A percentile compares a stretch with the other conserved stretches of the same genome.
These are phyloP conservation scores for Cephus rjabovi DNA, from an alignment of 2,888 invertebrate species.

Conservation along the genomic window DNA sequence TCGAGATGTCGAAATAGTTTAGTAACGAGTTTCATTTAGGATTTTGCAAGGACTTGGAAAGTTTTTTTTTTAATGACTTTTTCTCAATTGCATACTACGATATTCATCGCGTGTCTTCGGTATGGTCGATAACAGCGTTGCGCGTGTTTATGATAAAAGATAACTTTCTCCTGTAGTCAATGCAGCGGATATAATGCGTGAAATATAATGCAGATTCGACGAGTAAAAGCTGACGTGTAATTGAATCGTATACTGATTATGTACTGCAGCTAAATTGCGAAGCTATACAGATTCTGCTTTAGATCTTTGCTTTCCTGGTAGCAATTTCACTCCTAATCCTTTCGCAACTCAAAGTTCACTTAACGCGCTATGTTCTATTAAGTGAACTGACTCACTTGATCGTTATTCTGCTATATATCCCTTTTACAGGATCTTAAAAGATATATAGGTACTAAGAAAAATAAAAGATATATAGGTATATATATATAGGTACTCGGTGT, in stretches of 20 bases:
- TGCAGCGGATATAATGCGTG: neutral
- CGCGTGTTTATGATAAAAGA: neutral
- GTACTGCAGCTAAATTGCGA: neutral
- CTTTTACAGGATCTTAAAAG: neutral
- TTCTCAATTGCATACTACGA: neutral
- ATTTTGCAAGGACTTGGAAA: too few relatives aligned
- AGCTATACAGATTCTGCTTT: neutral
- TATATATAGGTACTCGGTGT: neutral
- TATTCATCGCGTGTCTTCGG: neutral
- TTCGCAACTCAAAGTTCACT: neutral
- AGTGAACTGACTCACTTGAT: neutral
- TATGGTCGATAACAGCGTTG: neutral
- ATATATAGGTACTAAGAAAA: neutral
- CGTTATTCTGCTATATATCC: neutral
- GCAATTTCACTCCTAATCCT: neutral
- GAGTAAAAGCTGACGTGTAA: neutral
- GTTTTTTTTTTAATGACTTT: too few relatives aligned
- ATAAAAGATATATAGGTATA: too few relatives aligned
- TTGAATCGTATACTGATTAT: neutral
- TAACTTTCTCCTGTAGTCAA: neutral
- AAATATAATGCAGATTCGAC: neutral
- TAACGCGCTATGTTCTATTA: neutral
- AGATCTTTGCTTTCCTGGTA: neutral
- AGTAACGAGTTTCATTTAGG: too few relatives aligned
- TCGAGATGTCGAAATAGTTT: too few relatives aligned